Evolutionary conservation across 2,113 vertebrate genomes (phyloP).

Genomic region (Oncorhynchus masou): DNA sequence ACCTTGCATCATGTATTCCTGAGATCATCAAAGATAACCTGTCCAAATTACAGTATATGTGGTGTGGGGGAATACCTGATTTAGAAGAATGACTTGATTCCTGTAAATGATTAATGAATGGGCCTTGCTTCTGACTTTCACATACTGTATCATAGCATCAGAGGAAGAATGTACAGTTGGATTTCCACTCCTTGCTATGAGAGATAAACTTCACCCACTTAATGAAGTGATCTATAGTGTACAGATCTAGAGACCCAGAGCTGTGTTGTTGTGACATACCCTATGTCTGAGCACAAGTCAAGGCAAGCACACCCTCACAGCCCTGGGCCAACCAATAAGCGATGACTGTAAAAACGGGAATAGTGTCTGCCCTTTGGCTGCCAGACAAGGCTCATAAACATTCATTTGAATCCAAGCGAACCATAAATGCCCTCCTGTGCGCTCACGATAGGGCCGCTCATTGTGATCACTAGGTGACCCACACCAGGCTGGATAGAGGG

Average conservation of each 20-base stretch:
- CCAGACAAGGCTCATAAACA: conserved; percentile 66
- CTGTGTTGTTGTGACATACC: too few relatives aligned
- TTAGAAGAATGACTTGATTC: neutral
- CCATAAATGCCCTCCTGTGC: conserved; percentile 58
- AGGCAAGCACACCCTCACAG: conserved; percentile 27
- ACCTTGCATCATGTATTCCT: neutral
- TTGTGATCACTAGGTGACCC: conserved; percentile 65
- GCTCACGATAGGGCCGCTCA: conserved; percentile 55
- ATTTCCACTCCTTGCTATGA: too few relatives aligned
- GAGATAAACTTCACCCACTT: too few relatives aligned
- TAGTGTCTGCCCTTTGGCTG: conserved; percentile 57
- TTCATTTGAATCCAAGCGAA: conserved; percentile 59
- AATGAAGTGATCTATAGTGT: too few relatives aligned
- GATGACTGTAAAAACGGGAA: conserved; percentile 49
- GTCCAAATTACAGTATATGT: neutral
- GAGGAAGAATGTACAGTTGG: too few relatives aligned
- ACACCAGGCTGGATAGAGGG: conserved; percentile 23
- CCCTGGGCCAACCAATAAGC: conserved; percentile 34
- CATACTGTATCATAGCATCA: too few relatives aligned
- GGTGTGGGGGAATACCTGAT: neutral
- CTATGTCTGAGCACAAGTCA: neutral
- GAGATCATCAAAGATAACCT: neutral
- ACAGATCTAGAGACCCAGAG: too few relatives aligned
- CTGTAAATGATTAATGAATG: neutral
- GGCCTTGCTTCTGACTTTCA: neutral